Conservation (phyloP, 2,113 vertebrate genomes). For the Pygathrix nemaeus region DNA sequence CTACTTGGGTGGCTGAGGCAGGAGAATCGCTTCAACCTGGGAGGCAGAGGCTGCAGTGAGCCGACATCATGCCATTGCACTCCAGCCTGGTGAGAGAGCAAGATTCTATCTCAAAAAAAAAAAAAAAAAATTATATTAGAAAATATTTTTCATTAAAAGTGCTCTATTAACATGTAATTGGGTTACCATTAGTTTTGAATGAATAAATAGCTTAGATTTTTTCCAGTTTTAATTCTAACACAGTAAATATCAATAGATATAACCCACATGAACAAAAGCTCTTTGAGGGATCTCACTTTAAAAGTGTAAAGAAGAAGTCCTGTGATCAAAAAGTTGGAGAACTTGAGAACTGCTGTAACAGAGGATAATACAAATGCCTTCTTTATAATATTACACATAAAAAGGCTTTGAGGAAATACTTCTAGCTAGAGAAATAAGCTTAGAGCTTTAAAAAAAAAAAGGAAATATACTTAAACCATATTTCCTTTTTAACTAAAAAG, state of each 20-base stretch:
- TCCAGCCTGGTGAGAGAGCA: too few species aligned
- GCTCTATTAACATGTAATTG: neutral
- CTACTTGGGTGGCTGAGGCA: too few species aligned
- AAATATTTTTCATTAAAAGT: slow-evolving; percentile 36
- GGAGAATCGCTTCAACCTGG: too few species aligned
- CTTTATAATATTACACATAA: neutral
- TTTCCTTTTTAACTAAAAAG: too few species aligned
- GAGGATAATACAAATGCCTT: neutral
- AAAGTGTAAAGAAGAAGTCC: neutral
- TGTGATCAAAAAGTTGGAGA: neutral
- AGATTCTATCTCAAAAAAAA: too few species aligned
- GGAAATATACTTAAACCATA: too few species aligned
- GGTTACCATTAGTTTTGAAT: neutral
- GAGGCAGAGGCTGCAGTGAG: too few species aligned
- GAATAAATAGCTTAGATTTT: neutral
- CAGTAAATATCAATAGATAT: neutral
- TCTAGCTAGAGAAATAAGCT: neutral
- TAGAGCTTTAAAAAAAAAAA: too few species aligned
- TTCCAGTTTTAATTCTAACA: slow-evolving; percentile 10
- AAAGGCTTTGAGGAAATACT: neutral
- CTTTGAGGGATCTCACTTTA: neutral
- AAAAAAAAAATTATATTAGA: neutral
- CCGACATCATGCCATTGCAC: too few species aligned
- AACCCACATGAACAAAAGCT: neutral
- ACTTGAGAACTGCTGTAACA: neutral